phyloP scores from a whole-genome alignment of 2,888 invertebrate species.

The Maniola hyperantus region DNA sequence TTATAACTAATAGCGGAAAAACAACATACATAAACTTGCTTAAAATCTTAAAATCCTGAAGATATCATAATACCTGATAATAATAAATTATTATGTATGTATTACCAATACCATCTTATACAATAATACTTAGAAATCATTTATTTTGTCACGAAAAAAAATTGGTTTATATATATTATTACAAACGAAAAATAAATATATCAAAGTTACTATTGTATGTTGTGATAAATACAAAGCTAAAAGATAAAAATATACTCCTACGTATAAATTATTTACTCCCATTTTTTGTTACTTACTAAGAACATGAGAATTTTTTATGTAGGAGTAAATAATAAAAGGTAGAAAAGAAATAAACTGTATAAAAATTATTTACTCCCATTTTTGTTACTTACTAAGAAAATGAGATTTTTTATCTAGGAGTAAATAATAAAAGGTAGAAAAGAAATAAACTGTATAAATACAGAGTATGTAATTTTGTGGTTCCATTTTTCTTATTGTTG shows the following conservation, averaged over 20 bases:
- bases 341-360: neutral
- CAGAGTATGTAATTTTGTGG: constrained; percentile 2
- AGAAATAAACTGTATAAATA: constrained; percentile 13
- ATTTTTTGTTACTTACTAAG: neutral
- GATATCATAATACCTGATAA: no score
- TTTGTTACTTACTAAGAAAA: neutral
- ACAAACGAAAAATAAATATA: no score
- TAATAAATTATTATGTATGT: no score
- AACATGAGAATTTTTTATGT: neutral
- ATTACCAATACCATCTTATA: no score
- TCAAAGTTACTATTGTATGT: neutral
- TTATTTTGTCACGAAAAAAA: no score
- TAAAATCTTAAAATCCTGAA: no score
- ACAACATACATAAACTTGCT: no score
- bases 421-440: constrained; percentile 1
- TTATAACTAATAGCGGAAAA: no score
- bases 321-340: neutral
- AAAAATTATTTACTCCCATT: neutral
- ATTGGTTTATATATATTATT: no score
- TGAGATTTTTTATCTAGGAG: neutral
- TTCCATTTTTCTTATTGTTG: constrained; percentile 11
- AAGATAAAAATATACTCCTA: neutral
- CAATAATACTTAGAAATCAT: no score
- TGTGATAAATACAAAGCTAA: neutral
- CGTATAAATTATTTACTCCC: neutral